phyloP scores from a whole-genome alignment of 2,113 vertebrate species.

The Cardinalis cardinalis region DNA sequence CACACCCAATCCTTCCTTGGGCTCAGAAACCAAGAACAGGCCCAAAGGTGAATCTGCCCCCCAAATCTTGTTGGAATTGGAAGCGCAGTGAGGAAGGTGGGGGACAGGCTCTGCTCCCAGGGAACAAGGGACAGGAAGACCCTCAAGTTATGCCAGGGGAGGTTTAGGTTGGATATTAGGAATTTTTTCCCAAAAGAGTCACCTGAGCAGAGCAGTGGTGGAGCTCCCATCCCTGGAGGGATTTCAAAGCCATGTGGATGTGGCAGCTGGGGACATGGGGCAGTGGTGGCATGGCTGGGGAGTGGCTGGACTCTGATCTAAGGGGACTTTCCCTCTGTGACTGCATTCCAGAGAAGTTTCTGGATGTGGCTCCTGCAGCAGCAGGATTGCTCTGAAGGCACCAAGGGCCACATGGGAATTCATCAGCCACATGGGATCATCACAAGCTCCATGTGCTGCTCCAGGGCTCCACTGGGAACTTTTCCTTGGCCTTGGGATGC shows the following conservation, averaged over 20 bases:
- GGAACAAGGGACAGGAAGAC: neutral
- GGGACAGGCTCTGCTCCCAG: rapidly evolving
- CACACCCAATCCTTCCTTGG: neutral
- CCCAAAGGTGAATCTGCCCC: neutral
- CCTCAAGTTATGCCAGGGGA: neutral
- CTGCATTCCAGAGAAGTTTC: neutral
- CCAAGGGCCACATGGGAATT: neutral
- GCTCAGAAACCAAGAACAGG: neutral
- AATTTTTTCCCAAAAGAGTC: neutral
- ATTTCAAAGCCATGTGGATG: rapidly evolving
- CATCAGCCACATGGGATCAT: neutral
- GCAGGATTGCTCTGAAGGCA: neutral
- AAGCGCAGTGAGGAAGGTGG: neutral
- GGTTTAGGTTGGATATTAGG: neutral
- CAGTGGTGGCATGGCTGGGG: neutral
- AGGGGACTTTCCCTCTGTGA: neutral
- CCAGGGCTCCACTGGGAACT: neutral
- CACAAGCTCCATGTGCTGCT: neutral
- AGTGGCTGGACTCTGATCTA: neutral
- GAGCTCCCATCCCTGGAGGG: neutral
- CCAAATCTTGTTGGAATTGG: neutral
- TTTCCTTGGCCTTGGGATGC: neutral
- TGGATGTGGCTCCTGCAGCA: neutral
- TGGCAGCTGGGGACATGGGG: neutral
- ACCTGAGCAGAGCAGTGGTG: neutral